A percentile compares a stretch with the other conserved stretches of the same genome.
phyloP scores from a whole-genome alignment of 1,140 invertebrate species.

The Bombus pyrosoma region DNA sequence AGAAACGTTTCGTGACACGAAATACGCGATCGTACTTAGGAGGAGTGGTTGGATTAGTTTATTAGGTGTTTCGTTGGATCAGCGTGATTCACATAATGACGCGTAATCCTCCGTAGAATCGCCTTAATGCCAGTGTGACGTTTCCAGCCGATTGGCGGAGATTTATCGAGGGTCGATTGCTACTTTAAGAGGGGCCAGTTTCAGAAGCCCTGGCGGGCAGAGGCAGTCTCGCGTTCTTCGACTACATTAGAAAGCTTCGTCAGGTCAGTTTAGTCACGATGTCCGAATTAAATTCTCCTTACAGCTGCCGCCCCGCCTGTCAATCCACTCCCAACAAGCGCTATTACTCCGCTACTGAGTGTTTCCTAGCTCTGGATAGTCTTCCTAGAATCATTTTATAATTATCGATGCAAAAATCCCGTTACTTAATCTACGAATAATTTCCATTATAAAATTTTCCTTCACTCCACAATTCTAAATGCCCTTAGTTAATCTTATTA shows the following conservation, averaged over 20 bases:
- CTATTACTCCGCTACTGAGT: not conserved
- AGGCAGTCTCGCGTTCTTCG: constrained; percentile 46
- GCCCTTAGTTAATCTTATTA: too few relatives aligned
- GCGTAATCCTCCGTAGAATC: constrained; percentile 55
- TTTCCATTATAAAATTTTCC: too few relatives aligned
- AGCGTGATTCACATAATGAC: constrained; percentile 64
- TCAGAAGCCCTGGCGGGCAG: constrained; percentile 36
- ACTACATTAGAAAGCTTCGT: constrained; percentile 27
- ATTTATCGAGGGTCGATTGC: constrained; percentile 60
- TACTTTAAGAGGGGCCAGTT: constrained; percentile 29
- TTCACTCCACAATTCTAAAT: too few relatives aligned
- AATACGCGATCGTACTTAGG: constrained; percentile 64
- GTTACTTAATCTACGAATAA: too few relatives aligned
- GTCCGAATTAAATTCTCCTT: constrained; percentile 50
- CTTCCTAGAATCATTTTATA: not conserved
- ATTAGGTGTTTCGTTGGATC: constrained; percentile 33
- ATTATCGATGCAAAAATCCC: not conserved
- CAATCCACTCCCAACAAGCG: not conserved
- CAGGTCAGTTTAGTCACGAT: constrained; percentile 46
- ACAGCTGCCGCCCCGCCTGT: constrained; percentile 36
- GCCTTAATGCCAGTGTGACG: constrained; percentile 56
- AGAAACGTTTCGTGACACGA: constrained; percentile 65
- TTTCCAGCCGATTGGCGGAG: constrained; percentile 57
- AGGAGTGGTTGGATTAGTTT: constrained; percentile 26
- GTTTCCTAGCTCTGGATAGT: not conserved